Percentiles rank a stretch among this genome's conserved stretches.
Conservation (phyloP, 2,888 invertebrate genomes). For the Taphrorychus bicolor region DNA sequence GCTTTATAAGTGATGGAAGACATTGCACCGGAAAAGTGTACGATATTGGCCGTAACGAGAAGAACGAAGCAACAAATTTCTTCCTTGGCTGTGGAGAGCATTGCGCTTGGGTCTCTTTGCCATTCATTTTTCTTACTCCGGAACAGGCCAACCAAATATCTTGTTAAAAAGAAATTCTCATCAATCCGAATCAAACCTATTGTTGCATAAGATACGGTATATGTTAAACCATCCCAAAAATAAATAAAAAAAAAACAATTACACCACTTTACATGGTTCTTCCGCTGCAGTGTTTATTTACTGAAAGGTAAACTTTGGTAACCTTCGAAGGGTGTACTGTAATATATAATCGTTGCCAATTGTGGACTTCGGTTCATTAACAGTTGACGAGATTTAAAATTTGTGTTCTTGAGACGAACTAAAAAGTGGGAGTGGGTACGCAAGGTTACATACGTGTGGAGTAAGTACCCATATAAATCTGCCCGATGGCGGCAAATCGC, state of each 20-base stretch:
- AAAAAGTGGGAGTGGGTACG: slow-evolving; percentile 30
- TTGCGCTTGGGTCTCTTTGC: slow-evolving; percentile 30
- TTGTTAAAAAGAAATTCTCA: slow-evolving; percentile 16
- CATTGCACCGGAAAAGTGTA: slow-evolving; percentile 22
- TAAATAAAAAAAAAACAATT: too few species aligned
- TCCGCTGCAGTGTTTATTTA: slow-evolving; percentile 26
- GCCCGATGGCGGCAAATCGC: not conserved
- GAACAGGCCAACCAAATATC: slow-evolving; percentile 26
- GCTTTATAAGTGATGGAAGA: slow-evolving; percentile 28
- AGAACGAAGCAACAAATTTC: slow-evolving; percentile 28
- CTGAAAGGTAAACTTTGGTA: slow-evolving; percentile 27
- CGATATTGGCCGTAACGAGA: slow-evolving; percentile 19
- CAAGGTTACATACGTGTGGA: slow-evolving; percentile 28
- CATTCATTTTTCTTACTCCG: slow-evolving; percentile 27
- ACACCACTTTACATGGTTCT: slow-evolving; percentile 19
- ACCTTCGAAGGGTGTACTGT: slow-evolving; percentile 9
- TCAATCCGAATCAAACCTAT: too few species aligned
- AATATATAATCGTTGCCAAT: not conserved
- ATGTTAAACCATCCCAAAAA: not conserved
- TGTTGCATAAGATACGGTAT: not conserved
- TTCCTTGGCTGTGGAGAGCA: slow-evolving; percentile 22
- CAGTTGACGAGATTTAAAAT: slow-evolving; percentile 15
- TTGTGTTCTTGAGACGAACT: slow-evolving; percentile 19
- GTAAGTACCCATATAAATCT: slow-evolving; percentile 27
- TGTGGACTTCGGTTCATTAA: slow-evolving; percentile 10